Evolutionary conservation across 2,113 vertebrate species (phyloP).

Genomic region (Tonatia bakeri): DNA sequence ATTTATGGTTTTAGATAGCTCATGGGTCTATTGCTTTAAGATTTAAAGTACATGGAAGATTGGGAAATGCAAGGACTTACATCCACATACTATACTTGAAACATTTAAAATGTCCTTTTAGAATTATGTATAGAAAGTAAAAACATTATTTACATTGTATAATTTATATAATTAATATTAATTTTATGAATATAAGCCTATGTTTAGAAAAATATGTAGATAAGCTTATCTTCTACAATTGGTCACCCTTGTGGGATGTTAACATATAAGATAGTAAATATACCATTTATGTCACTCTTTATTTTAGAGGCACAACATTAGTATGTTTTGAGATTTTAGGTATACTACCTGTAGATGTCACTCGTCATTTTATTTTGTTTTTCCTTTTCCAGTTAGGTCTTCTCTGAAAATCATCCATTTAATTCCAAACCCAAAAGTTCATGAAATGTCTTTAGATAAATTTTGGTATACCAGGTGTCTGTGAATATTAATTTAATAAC

Average conservation of each 20-base stretch:
- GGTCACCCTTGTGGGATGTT: neutral
- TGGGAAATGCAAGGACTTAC: neutral
- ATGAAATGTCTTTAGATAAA: neutral
- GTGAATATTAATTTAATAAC: neutral
- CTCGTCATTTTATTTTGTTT: neutral
- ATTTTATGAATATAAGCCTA: neutral
- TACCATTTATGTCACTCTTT: neutral
- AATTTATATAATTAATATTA: neutral
- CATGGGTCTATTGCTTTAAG: neutral
- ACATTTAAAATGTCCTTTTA: neutral
- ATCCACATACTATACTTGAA: neutral
- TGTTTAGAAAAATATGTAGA: neutral
- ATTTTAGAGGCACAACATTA: neutral
- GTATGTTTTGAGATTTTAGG: neutral
- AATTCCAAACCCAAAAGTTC: neutral
- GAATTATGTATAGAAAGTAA: neutral
- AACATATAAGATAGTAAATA: neutral
- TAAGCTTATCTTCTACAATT: neutral
- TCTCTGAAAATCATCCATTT: neutral
- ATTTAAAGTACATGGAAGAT: neutral
- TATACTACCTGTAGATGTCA: neutral
- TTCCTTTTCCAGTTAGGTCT: neutral
- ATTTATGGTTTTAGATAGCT: conserved; percentile 2
- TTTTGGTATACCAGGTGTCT: neutral
- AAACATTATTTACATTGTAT: neutral